Evolutionary conservation across 2,113 vertebrate species (phyloP), one percentile per base, ranked within the genome.

Genomic region (Heliornis fulica): DNA sequence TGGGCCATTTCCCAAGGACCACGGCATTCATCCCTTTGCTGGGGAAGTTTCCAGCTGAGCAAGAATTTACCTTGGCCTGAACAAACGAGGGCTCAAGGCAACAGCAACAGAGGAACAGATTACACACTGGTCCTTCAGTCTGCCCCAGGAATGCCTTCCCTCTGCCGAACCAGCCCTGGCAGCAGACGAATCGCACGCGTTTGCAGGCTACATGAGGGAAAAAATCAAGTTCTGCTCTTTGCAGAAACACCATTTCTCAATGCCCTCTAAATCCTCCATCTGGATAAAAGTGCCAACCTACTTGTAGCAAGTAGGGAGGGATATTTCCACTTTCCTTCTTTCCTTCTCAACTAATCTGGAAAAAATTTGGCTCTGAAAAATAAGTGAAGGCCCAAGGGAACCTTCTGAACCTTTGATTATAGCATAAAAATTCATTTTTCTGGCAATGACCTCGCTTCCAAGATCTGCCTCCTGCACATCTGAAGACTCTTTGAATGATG

Each of bases 21-120:
- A 6, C 0, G 68, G 88, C 68, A 78, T 87, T 92, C 90, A 95
- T 90, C 57, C 40, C 19, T 92, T 94, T 53, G 72, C 85, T 75
- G 83, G 64, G 83, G 89, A 94, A 68, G 70, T 89, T 96, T 96
- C 93, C 93, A 95, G 45, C 93, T 87, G 89, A 92, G 83, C 88
- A 90, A 87, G 92, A 96, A 95, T 93, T 90, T 90, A 93, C 92
- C 93, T 94, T 92, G 68, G 76, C 65, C 80, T 76, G 66, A 86
- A 93, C 61, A 92, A 95, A 79, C 0, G 2, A 46, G 79, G 50
- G 92, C 51, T 93, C 90, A 90, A 60, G 69, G 87, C 71, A 92
- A 63, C 82, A 87, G 65, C 45, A 91, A 51, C 34, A 77, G 64
- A 0, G 16, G 61, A 38, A 13, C 56, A 78, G 83, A 60, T 86